Conservation (phyloP, 1,140 invertebrate species). For the Conus betulinus region DNA sequence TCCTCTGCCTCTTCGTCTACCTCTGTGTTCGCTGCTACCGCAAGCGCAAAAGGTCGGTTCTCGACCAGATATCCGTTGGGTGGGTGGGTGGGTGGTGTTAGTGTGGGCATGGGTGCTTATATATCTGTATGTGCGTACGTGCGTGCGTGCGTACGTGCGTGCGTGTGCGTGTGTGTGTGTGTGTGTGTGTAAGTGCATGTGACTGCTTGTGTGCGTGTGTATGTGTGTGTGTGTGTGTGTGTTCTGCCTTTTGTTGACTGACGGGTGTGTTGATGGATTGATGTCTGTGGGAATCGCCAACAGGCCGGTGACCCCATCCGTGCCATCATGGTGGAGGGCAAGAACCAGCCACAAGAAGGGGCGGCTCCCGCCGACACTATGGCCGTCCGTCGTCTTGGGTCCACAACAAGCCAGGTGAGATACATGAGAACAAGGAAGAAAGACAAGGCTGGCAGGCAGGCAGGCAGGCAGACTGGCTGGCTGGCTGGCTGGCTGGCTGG, state of each 20-base stretch:
- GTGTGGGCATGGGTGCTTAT: neutral
- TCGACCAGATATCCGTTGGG: neutral
- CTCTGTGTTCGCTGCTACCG: constrained; percentile 26
- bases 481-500: too few relatives aligned
- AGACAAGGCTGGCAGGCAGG: too few relatives aligned
- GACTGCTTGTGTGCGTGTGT: too few relatives aligned
- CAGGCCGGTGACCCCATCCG: constrained; percentile 29
- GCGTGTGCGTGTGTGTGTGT: neutral
- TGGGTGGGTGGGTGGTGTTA: neutral
- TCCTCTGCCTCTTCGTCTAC: constrained; percentile 40
- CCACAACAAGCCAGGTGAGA: neutral
- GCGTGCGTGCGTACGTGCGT: neutral
- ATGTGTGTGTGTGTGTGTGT: too few relatives aligned
- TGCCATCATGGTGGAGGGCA: neutral
- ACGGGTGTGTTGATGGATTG: too few relatives aligned
- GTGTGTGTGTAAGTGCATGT: too few relatives aligned
- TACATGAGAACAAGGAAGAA: too few relatives aligned
- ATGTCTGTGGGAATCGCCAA: neutral
- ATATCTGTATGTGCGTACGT: neutral
- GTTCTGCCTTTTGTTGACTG: too few relatives aligned
- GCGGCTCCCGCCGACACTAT: neutral
- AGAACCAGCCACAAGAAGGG: neutral
- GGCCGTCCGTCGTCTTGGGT: neutral
- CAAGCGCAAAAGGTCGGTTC: constrained; percentile 24
- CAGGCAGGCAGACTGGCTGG: too few relatives aligned